Evolutionary conservation across 2,888 invertebrate species (phyloP), one percentile per base, ranked within the genome.

Genomic region (Sesamia inferens): DNA sequence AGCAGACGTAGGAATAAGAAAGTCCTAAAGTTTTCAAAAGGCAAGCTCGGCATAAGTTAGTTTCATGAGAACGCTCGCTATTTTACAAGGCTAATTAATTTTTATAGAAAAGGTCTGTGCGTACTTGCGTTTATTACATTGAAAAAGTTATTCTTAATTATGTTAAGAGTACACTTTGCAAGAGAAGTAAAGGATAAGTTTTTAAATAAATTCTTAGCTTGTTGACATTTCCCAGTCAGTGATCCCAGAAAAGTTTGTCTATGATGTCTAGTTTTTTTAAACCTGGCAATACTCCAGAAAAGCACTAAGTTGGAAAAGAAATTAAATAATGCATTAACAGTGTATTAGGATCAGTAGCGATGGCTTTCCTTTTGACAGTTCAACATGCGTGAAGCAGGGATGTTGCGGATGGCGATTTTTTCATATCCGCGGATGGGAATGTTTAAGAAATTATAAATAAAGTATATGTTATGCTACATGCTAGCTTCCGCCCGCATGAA

Each of bases 11-110:
- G 67, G 6, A 78, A 74, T 64, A 54, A 39, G 48, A 65, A 68
- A 16, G 19, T 58, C 47, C 78, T 31, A 62, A 74, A 74, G 59
- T 84, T 76, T 64, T 76, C 31, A 71, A 76, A 81, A 80, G 62
- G 68, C 71, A 6, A 19, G 58, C 68, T 54, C 42, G 44, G 81
- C 51, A 24, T 48, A 74, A 83, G 83, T 82, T 81, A 80, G 80
- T 81, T 81, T 54, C 14, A 51, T 11, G 73, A 64, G 73, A 69
- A 69, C 42, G 68, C 67, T 76, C 79, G 83, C 83, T 48, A 85
- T 78, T 67, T 82, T 64, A 58, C 68, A 82, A 64, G 79, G 75
- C 74, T 82, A 85, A 83, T 83, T 83, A 83, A 67, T 85, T 85
- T 85, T 78, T 71, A 85, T 78, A 71, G 66, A 71, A 81, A 81